Conservation (phyloP, 2,113 vertebrate genomes). For the Oostethus manadensis region DNA sequence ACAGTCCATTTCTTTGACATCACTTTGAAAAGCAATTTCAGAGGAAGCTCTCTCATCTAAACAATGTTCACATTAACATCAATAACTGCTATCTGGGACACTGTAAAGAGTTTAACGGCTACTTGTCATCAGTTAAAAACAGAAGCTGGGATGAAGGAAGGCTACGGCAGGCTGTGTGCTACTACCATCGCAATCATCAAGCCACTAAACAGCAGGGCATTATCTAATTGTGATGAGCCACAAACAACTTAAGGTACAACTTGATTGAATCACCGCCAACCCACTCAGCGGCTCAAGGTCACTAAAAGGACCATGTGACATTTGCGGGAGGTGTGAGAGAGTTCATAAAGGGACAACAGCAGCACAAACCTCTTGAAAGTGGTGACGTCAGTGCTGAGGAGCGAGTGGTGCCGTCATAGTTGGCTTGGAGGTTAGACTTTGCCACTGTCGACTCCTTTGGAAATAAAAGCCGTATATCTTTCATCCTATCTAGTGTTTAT, state of each 20-base stretch:
- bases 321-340: neutral
- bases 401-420: slow-evolving; percentile 53
- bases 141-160: neutral
- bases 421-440: slow-evolving; percentile 61
- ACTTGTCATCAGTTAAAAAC: neutral
- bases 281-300: slow-evolving; percentile 14
- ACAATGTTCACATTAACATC: neutral
- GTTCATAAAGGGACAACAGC: neutral
- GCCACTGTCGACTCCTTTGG: slow-evolving; percentile 20
- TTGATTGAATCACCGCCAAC: slow-evolving; percentile 39
- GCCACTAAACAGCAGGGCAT: slow-evolving; percentile 7
- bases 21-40: neutral
- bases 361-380: slow-evolving; percentile 1
- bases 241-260: slow-evolving; percentile 13
- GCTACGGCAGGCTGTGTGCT: neutral
- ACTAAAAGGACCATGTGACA: slow-evolving; percentile 4
- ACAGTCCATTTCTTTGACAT: neutral
- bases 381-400: slow-evolving; percentile 41
- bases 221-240: slow-evolving; percentile 29
- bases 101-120: neutral
- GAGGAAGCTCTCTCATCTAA: too few relatives aligned
- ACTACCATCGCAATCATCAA: slow-evolving; percentile 22
- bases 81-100: neutral
- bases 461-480: too few relatives aligned
- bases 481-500: too few relatives aligned